Base-by-base conservation (phyloP, 2,113 vertebrate genomes). In the Nyctibius bracteatus region DNA sequence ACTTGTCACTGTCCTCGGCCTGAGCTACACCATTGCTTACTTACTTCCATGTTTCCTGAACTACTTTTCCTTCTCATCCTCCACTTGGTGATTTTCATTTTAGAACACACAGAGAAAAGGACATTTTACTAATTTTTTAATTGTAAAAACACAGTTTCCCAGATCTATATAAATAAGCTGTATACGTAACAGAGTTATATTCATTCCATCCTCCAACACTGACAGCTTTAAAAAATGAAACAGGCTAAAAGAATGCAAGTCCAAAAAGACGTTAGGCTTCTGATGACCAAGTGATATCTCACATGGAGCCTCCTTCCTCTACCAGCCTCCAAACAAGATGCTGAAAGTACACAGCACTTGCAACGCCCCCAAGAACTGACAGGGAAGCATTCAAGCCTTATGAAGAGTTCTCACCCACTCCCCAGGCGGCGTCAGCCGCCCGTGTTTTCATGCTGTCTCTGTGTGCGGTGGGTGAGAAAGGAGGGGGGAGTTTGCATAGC, bases 81-180 rank as follows among this genome's bases (percentile, higher is more conserved):
- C 47, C n/a, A 9, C 37, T 59, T 35, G 3, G 11, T 9, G 74
- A 39, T 71, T 62, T 81, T 27, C 24, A 21, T 85, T 63, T 83
- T 37, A 83, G 62, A 90, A 70, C 31, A 90, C 72, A 81, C 1
- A 20, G 5, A 91, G 58, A 83, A 70, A 82, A 72, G 81, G 73
- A 59, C 43, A 68, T 89, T 93, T 93, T 96, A 61, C 86, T 80
- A 52, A 65, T 58, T 59, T 90, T 98, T 98, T 97, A 98, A n/a
- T 98, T 98, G 97, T 95, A 98, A 98, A 98, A 98, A 86, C 96
- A 97, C 90, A 94, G 96, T 81, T 95, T 59, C 93, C 73, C 73
- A 89, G 90, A 61, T 97, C 89, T 95, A 94, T 98, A 98, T 98
- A 98, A 98, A 98, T 98, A 98, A 95, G 79, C 94, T 95, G 65